Conservation (phyloP, 2,888 invertebrate genomes). For the Cephus runcator region DNA sequence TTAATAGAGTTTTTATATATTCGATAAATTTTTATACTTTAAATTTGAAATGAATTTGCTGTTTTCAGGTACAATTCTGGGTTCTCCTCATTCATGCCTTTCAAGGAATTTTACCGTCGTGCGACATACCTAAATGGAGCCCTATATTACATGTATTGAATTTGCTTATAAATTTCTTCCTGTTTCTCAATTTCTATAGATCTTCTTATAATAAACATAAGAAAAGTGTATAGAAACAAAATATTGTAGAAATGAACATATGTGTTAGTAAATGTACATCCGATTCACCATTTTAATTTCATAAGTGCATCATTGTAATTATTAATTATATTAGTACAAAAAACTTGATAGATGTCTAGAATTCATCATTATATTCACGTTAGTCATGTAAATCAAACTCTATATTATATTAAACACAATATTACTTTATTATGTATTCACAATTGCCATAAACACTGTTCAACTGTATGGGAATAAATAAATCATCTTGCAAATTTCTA, state of each 20-base stretch:
- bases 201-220: constrained; percentile 64
- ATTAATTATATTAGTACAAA: neutral
- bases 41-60: neutral
- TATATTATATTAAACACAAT: neutral
- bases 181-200: constrained; percentile 77
- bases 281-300: neutral
- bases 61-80: constrained; percentile 73
- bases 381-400: too few relatives aligned
- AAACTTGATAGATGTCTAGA: neutral
- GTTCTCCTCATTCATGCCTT: constrained; percentile 69
- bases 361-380: too few relatives aligned
- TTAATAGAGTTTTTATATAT: neutral
- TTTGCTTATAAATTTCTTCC: constrained; percentile 72
- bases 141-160: constrained; percentile 69
- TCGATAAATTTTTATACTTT: neutral
- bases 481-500: neutral
- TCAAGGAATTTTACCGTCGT: constrained; percentile 68
- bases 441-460: neutral
- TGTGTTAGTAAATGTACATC: neutral
- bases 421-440: neutral
- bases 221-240: constrained; percentile 10
- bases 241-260: neutral
- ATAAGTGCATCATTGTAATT: neutral
- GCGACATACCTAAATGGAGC: constrained; percentile 67
- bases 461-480: neutral